Base-by-base conservation (phyloP, 2,113 vertebrate species). In the Sciurus niger region DNA sequence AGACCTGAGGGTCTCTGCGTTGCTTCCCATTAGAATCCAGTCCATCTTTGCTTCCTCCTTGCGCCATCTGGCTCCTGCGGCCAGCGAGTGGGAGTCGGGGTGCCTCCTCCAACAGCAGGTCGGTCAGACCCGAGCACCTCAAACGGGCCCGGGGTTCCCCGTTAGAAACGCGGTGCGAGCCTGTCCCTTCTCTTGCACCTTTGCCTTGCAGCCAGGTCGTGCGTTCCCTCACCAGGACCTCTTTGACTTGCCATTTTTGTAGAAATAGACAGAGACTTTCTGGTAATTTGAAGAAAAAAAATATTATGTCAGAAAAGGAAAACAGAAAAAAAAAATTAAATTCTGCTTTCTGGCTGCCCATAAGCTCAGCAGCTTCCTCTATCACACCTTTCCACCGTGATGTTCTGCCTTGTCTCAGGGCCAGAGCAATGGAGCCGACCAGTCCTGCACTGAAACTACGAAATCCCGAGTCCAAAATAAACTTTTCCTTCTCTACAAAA, bases 1-100 rank as follows among this genome's bases (percentile, higher is more conserved):
- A 93, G 93, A 87, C 95, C 92, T 87, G 85, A 40, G 90, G 37
- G 84, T 97, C 84, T 94, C 88, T 40, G 77, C 40, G 73, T 89
- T 40, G 80, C 82, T 96, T 95, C 95, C 84, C 74, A 43, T 94
- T 73, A 83, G 76, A 93, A 79, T 77, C 80, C 92, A 93, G 4
- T 93, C 89, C 88, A 88, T 77, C 46, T n/a, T 79, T 78, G 87
- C 92, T 89, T 80, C 40, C 67, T 67, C 79, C 87, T 74, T 70
- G 88, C 40, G 84, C 96, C 90, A 92, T 95, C 95, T 97, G 97
- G 87, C 86, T 78, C 68, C 79, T 17, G 89, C 89, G 79, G 95
- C 70, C 92, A 96, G 82, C 48, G 88, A 89, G 92, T 79, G 83
- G 60, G 82, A 76, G 72, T n/a, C 13, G 1, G 1, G 11, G 40